Percentiles rank a stretch among this genome's conserved stretches.
These are phyloP conservation scores for Lepilemur ruficaudatus DNA, from an alignment of 2,797 vertebrate genomes.

Conservation along the genomic window DNA sequence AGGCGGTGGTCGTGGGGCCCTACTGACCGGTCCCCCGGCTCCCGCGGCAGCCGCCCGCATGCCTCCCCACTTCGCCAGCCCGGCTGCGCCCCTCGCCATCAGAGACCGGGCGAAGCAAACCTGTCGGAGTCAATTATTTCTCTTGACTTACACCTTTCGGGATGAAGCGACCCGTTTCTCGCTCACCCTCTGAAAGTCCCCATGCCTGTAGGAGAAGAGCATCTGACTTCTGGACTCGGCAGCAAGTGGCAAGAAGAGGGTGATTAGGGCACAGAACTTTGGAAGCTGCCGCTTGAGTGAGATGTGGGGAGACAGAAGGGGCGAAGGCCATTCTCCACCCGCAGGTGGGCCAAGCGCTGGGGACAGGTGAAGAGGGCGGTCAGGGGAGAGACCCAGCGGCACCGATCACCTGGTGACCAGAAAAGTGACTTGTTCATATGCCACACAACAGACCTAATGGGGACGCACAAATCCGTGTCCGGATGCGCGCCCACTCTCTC, in stretches of 20 bases:
- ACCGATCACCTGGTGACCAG: neutral
- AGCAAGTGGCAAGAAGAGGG: conserved; percentile 59
- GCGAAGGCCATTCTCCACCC: conserved; percentile 43
- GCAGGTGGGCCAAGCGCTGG: conserved; percentile 63
- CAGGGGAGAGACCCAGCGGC: neutral
- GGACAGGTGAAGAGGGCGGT: conserved; percentile 36
- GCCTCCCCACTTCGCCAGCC: neutral
- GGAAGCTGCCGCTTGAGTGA: conserved; percentile 44
- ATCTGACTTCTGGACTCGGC: conserved; percentile 36
- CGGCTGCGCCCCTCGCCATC: conserved; percentile 26
- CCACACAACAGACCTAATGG: neutral
- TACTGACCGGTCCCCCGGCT: conserved; percentile 84
- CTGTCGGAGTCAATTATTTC: conserved; percentile 64
- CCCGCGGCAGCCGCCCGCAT: neutral
- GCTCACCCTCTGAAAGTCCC: conserved; percentile 17
- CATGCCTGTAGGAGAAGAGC: neutral
- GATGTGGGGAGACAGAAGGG: neutral
- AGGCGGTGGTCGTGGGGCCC: conserved; percentile 94
- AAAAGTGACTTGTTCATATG: conserved; percentile 14
- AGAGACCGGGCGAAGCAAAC: conserved; percentile 47
- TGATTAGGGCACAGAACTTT: conserved; percentile 43
- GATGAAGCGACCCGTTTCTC: conserved; percentile 27
- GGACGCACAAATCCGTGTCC: neutral
- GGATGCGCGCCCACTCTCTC: neutral
- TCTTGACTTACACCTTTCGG: conserved; percentile 51